Percentiles rank a stretch among this genome's conserved stretches.
Conservation (phyloP, 2,888 invertebrate genomes). For the Drosophila cognata region DNA sequence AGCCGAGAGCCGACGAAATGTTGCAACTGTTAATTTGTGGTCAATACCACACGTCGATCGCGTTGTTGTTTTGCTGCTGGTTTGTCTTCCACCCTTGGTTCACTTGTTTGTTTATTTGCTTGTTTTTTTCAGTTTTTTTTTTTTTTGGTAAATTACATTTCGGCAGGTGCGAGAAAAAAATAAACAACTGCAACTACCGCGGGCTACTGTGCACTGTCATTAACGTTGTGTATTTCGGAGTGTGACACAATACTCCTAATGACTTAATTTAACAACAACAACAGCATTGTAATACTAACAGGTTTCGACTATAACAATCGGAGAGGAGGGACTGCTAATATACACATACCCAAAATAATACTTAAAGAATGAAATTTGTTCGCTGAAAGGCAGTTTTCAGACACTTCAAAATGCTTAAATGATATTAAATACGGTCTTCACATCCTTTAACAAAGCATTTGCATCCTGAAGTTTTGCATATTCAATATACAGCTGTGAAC, state of each 20-base stretch:
- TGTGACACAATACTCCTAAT: constrained; percentile 48
- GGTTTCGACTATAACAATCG: background rate
- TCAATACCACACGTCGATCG: constrained; percentile 65
- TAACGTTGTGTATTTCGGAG: constrained; percentile 32
- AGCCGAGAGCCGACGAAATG: constrained; percentile 53
- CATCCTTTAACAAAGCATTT: constrained; percentile 28
- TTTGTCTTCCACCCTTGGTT: constrained; percentile 30
- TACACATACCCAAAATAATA: background rate
- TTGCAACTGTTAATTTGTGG: constrained; percentile 80
- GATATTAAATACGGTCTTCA: background rate
- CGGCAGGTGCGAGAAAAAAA: constrained; percentile 55
- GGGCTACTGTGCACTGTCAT: constrained; percentile 42
- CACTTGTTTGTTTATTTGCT: constrained; percentile 40
- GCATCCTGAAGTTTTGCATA: constrained; percentile 28
- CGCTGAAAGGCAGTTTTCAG: background rate
- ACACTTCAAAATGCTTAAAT: background rate
- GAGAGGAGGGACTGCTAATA: background rate
- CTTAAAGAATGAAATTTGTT: background rate
- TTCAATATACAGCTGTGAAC: constrained; percentile 44
- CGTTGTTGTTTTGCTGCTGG: constrained; percentile 31
- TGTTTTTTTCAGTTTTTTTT: constrained; percentile 1
- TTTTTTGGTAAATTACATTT: constrained; percentile 63
- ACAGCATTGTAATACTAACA: background rate
- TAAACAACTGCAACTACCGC: constrained; percentile 31
- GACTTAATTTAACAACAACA: constrained; percentile 62